Evolutionary conservation across 2,888 invertebrate species (phyloP), one percentile per base, ranked within the genome.

Genomic region (Sinopyrophorus schimmeli): DNA sequence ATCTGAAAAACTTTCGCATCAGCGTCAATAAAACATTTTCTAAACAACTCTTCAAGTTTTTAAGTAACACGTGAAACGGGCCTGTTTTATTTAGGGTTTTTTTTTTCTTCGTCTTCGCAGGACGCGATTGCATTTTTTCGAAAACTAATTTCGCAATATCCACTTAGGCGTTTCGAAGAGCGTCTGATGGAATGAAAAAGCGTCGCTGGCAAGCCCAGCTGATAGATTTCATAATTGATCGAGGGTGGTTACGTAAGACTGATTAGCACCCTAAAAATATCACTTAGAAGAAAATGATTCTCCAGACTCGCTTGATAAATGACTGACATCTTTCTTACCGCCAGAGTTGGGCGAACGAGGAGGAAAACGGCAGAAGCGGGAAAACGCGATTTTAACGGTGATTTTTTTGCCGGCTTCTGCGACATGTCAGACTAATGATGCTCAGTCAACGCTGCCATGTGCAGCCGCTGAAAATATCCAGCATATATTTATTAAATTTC

Each of bases 151-250:
- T n/a, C n/a, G n/a, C n/a, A n/a, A n/a, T n/a, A n/a, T n/a, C n/a
- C n/a, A n/a, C n/a, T n/a, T n/a, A n/a, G n/a, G n/a, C n/a, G n/a
- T n/a, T n/a, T n/a, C n/a, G n/a, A n/a, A n/a, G n/a, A n/a, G n/a
- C n/a, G n/a, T n/a, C n/a, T n/a, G n/a, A n/a, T n/a, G n/a, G n/a
- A 63, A 59, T 62, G 63, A 63, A 63, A 61, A 62, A 63, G 60
- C 55, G 60, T 35, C 49, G 51, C 59, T 57, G 60, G 59, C 64
- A 61, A 55, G 58, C 54, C 50, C 59, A 60, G 60, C 62, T 67
- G 67, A 68, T 69, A 67, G 67, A 67, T 67, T 67, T 61, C 59
- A 65, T 69, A 70, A 70, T 70, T 69, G 69, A 70, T 70, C 68
- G 67, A 64, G 65, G 67, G 67, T 63, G 68, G 67, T 68, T 67